Evolutionary conservation across 2,888 invertebrate genomes (phyloP), one percentile per base, ranked within the genome.

Genomic region (Euplexia lucipara): DNA sequence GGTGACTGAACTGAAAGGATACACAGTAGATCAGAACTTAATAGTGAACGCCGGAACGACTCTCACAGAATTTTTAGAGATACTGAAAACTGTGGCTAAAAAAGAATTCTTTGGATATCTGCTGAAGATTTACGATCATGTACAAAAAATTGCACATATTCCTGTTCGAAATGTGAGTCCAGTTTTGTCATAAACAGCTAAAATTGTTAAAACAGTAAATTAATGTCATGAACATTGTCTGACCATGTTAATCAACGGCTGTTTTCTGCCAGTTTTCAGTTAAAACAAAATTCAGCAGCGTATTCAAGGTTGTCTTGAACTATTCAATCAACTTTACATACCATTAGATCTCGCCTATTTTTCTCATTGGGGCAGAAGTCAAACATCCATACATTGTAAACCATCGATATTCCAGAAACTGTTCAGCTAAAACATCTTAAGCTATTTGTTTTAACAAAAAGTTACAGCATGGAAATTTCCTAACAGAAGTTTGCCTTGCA

Each of bases 121-220:
- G 52, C 88, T 89, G 35, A 91, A 92, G 51, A 85, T 97, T 65
- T 95, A 95, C 14, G 91, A 96, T 47, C 97, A 97, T 79, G 90
- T 97, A 48, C 95, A 96, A 81, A 86, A 96, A 53, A 96, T 97
- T 9, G 97, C 97, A 1, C 96, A 96, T 86, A 95, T 96, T 26
- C 96, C 97, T 26, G 96, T 97, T 0, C 93, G 97, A 88, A 97
- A 97, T 91, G 97, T 97, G 90, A 93, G 96, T 18, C 0, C 0
- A 20, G 26, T 26, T 3, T 26, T 26, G 26, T 26, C n/a, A n/a
- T n/a, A n/a, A n/a, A n/a, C n/a, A n/a, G n/a, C n/a, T n/a, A n/a
- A n/a, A n/a, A n/a, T n/a, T n/a, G n/a, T n/a, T n/a, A n/a, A n/a
- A n/a, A n/a, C n/a, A n/a, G n/a, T n/a, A n/a, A n/a, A n/a, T n/a